Base-by-base conservation (phyloP, 2,113 vertebrate species). In the Diphyllodes magnificus region DNA sequence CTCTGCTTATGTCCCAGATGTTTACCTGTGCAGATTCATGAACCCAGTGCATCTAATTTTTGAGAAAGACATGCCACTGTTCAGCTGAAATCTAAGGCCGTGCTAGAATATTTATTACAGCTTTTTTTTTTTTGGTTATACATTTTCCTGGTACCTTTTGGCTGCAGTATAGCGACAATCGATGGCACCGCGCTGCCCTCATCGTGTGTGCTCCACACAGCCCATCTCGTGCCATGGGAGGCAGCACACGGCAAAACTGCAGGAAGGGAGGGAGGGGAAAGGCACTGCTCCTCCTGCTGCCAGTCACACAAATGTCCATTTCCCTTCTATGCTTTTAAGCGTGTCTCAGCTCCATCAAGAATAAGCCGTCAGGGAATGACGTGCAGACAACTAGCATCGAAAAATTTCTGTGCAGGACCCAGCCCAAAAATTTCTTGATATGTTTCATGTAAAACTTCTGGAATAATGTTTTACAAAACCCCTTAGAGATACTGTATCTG, bases 201-300 rank as follows among this genome's bases (percentile, higher is more conserved):
- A 0, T 8, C 0, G 0, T 1, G 6, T 27, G 37, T 51, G 30
- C 25, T 50, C 70, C 54, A 33, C 21, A 4, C 4, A 1, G 64
- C 44, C 49, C 24, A 28, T 24, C 50, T 79, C 4, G 2, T 56
- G 53, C 2, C 0, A 25, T 2, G 40, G 35, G 39, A 89, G 16
- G 61, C 66, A 57, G 35, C 10, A 61, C 2, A 0, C 5, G n/a
- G 24, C 60, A 85, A 22, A 82, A 39, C 39, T 3, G 3, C 13
- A 45, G 33, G 68, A 3, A 19, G 16, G 16, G 17, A 50, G n/a
- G 20, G 11, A 79, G 11, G 6, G 10, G 4, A 31, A 54, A 81
- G 59, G 45, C 24, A 17, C 65, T 47, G 37, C 49, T 94, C n/a
- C 63, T 72, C 44, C 57, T 64, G 47, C 51, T 11, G 30, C 28